A percentile compares a stretch with the other conserved stretches of the same genome.
These are phyloP conservation scores for Acrobeloides nanus DNA, from an alignment of 2,888 invertebrate genomes.

Conservation along the genomic window DNA sequence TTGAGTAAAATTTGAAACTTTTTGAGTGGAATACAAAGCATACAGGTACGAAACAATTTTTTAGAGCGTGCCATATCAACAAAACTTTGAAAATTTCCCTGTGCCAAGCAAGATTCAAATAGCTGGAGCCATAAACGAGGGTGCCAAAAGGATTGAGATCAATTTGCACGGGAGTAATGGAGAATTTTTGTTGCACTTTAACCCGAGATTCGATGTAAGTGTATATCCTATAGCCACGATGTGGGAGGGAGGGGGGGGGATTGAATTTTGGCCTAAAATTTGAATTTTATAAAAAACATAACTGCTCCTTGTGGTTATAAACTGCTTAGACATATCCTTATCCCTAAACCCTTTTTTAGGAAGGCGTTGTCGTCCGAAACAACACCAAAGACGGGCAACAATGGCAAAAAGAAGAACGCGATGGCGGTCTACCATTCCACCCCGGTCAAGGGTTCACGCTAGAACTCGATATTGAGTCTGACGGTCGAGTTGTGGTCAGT, in stretches of 20 bases:
- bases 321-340: not conserved
- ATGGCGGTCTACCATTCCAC: constrained; percentile 19
- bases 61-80: constrained; percentile 7
- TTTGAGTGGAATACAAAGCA: no score
- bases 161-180: constrained; percentile 9
- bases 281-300: no score
- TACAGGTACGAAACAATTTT: not conserved
- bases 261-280: no score
- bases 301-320: no score
- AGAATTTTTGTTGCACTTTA: constrained; percentile 18
- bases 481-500: constrained; percentile 1
- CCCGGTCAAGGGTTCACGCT: constrained; percentile 9
- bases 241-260: no score
- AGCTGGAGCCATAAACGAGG: constrained; percentile 13
- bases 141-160: constrained; percentile 17
- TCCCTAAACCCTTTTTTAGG: constrained; percentile 8
- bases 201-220: constrained; percentile 15
- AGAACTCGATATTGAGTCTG: constrained; percentile 6
- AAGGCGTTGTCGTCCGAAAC: constrained; percentile 19
- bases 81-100: constrained; percentile 1
- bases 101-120: constrained; percentile 9
- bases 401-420: constrained; percentile 18
- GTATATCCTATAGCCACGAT: no score
- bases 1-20: no score
- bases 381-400: constrained; percentile 20